phyloP scores from a whole-genome alignment of 2,888 invertebrate genomes.

The Tenthredo distinguenda region DNA sequence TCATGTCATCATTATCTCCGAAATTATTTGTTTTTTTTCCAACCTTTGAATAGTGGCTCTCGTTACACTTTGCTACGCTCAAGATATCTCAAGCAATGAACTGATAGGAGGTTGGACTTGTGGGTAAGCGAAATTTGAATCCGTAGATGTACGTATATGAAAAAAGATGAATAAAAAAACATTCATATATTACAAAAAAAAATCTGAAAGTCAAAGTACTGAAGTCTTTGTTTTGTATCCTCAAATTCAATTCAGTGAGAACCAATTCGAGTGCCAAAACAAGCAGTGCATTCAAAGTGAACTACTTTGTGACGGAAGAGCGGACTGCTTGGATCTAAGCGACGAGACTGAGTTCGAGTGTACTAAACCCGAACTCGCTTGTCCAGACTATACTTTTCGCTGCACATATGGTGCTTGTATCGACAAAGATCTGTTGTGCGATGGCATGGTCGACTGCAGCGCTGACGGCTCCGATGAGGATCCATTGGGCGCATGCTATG shows the following conservation, averaged over 20 bases:
- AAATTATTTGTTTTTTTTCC: neutral
- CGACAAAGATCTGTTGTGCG: constrained; percentile 80
- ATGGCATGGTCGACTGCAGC: constrained; percentile 78
- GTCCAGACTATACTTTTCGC: constrained; percentile 80
- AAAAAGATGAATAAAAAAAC: neutral
- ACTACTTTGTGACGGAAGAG: constrained; percentile 75
- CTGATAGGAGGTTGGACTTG: constrained; percentile 54
- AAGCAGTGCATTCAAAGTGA: constrained; percentile 76
- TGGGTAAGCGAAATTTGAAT: constrained; percentile 58
- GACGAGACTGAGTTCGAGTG: constrained; percentile 76
- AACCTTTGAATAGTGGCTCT: neutral
- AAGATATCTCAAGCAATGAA: neutral
- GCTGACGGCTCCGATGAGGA: constrained; percentile 71
- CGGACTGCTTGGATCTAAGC: constrained; percentile 78
- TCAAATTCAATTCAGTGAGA: constrained; percentile 25
- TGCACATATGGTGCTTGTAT: constrained; percentile 84
- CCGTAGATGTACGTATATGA: neutral
- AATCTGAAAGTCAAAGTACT: neutral
- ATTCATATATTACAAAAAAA: neutral
- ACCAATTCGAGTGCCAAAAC: constrained; percentile 69
- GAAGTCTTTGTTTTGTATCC: neutral
- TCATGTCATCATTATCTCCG: too few species aligned
- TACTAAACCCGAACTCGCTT: constrained; percentile 71
- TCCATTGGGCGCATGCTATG: neutral
- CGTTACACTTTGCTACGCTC: neutral